Evolutionary conservation across 2,888 invertebrate genomes (phyloP), one percentile per base, ranked within the genome.

Genomic region (Dexiosoma caninum): DNA sequence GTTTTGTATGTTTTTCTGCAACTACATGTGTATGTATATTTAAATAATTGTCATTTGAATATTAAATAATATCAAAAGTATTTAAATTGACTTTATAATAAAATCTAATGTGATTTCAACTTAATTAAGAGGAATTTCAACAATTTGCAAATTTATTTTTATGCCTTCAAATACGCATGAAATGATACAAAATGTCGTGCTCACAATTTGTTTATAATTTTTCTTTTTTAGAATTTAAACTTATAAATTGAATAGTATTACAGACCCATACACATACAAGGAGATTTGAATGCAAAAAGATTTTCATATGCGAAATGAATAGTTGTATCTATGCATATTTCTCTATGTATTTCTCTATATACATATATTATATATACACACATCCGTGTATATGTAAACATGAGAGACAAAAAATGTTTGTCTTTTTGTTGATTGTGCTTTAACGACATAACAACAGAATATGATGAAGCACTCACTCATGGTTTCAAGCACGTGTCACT

Each of bases 401-500:
- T 32, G 30, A 16, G 40, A 42, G 16, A 46, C 42, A 32, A 40
- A n/a, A 19, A 40, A 14, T 40, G 42, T 9, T 9, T 32, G 10
- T 44, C 32, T 55, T 76, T 44, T 59, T 51, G 51, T 69, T 70
- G 62, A 64, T 77, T 77, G 40, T 46, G 21, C 12, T 77, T 55
- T 57, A 62, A 69, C 53, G 69, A 62, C 3, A 62, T 62, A 57
- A 64, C 70, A 46, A 49, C 62, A 23, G n/a, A 55, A 55, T 70
- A 32, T 57, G 64, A 49, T 57, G 66, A 35, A 74, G 49, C 49
- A 40, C 37, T 16, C 35, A 60, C 70, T 77, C 66, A 59, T 66
- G 21, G 59, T 53, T 67, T 72, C 59, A 66, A 78, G 78, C 78
- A 78, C 78, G 78, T 78, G 78, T 78, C 78, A 78, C 78, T 72